Evolutionary conservation across 2,888 invertebrate genomes (phyloP), one percentile per base, ranked within the genome.

Genomic region (Amblyjoppa proteus): DNA sequence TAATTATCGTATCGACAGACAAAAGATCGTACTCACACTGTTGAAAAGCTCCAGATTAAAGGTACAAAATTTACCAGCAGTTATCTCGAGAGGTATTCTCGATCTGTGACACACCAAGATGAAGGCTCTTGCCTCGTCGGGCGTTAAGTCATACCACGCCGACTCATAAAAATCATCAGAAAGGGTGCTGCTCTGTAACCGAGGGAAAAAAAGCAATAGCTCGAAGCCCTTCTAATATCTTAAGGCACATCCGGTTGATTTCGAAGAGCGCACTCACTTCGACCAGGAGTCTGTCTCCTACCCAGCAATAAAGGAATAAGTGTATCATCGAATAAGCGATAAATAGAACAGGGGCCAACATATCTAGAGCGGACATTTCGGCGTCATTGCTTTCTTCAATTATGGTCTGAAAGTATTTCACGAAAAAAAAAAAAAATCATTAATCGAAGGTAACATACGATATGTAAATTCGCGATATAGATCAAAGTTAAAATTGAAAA

Each of bases 21-120:
- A 20, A 41, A 31, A 1, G 16, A 49, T 9, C 38, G 11, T 20
- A 87, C 88, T 83, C 75, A 92, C 92, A 9, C 77, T 85, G 16
- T 88, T 88, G 56, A 90, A 92, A 45, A 90, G 69, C 84, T 89
- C 85, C 76, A 90, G 84, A 1, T 90, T 90, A 38, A 92, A 90
- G 0, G 61, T 82, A 9, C 85, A 70, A 74, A 92, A 91, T 86
- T 91, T 92, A 2, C 90, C 91, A 7, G 91, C 92, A 0, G 90
- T 90, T 13, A 92, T 80, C 49, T 87, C 73, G n/a, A 92, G 84
- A 4, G 92, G 92, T 20, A 75, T 84, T n/a, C 83, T 78, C 1
- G 89, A 86, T 73, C 89, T 88, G 11, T 76, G 7, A 66, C 90
- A 87, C 11, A 91, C 79, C 7, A 90, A 83, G 6, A 90, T 56